Conservation (phyloP, 2,113 vertebrate species). For the Opisthocomus hoazin region DNA sequence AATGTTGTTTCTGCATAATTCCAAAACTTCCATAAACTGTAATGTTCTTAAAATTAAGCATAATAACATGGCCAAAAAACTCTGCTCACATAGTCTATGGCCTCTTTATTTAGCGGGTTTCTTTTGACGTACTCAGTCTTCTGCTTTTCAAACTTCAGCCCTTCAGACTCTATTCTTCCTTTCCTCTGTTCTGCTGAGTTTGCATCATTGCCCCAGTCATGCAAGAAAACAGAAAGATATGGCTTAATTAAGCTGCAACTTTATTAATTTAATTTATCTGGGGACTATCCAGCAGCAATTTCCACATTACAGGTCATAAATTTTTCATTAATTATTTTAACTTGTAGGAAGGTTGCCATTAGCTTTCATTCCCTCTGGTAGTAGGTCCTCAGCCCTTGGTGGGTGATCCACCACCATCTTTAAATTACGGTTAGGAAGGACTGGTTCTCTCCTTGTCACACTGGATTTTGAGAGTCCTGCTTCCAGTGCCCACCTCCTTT, state of each 20-base stretch:
- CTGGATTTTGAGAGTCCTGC: background rate
- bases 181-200: conserved; percentile 39
- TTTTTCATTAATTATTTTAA: conserved; percentile 59
- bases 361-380: background rate
- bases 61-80: background rate
- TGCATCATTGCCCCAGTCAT: conserved; percentile 13
- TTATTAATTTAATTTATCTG: conserved; percentile 61
- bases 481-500: background rate
- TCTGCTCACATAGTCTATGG: background rate
- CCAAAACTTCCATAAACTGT: background rate
- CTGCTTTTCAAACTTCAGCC: background rate
- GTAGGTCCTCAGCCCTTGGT: background rate
- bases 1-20: background rate
- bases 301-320: conserved; percentile 34
- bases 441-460: background rate
- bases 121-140: background rate
- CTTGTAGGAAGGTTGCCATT: background rate
- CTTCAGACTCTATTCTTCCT: background rate
- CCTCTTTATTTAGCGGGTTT: background rate
- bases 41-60: background rate
- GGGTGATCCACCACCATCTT: background rate
- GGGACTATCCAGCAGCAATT: conserved; percentile 46
- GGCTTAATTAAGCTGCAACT: conserved; percentile 41
- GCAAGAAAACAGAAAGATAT: conserved; percentile 56
- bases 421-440: background rate